Percentiles rank a stretch among this genome's conserved stretches.
Conservation (phyloP, 2,113 vertebrate genomes). For the Pangasianodon gigas region DNA sequence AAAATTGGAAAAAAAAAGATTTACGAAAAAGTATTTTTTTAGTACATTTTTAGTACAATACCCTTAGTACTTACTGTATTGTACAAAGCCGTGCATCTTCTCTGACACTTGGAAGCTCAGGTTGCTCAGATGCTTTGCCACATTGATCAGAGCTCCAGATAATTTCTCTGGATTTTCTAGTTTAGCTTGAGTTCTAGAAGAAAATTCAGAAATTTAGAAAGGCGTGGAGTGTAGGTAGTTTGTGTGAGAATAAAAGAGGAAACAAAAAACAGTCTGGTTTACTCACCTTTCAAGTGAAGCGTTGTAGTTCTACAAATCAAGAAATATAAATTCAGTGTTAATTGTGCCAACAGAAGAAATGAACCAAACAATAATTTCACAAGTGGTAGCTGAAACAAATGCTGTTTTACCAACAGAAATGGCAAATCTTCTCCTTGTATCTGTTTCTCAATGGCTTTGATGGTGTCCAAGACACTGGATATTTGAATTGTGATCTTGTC, state of each 20-base stretch:
- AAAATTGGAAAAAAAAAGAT: neutral
- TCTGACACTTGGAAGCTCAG: slow-evolving; percentile 49
- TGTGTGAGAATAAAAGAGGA: neutral
- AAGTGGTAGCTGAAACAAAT: neutral
- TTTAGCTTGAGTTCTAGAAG: slow-evolving; percentile 41
- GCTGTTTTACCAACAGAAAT: slow-evolving; percentile 48
- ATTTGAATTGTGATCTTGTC: slow-evolving; percentile 47
- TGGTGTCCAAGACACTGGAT: slow-evolving; percentile 30
- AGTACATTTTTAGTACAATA: neutral
- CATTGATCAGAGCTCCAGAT: slow-evolving; percentile 51
- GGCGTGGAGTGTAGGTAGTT: neutral
- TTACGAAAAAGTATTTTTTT: neutral
- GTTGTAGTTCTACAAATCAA: slow-evolving; percentile 50
- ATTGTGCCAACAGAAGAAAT: neutral
- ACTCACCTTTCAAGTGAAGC: slow-evolving; percentile 47
- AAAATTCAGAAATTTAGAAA: slow-evolving; percentile 18
- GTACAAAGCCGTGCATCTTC: slow-evolving; percentile 43
- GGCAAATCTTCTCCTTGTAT: slow-evolving; percentile 26
- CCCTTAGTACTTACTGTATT: slow-evolving; percentile 49
- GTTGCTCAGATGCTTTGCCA: slow-evolving; percentile 53
- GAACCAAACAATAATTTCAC: neutral
- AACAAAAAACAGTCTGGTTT: neutral
- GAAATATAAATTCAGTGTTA: neutral
- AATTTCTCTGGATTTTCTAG: slow-evolving; percentile 40
- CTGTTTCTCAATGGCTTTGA: slow-evolving; percentile 40